phyloP scores from a whole-genome alignment of 1,140 invertebrate species.

The Drosophila auraria region DNA sequence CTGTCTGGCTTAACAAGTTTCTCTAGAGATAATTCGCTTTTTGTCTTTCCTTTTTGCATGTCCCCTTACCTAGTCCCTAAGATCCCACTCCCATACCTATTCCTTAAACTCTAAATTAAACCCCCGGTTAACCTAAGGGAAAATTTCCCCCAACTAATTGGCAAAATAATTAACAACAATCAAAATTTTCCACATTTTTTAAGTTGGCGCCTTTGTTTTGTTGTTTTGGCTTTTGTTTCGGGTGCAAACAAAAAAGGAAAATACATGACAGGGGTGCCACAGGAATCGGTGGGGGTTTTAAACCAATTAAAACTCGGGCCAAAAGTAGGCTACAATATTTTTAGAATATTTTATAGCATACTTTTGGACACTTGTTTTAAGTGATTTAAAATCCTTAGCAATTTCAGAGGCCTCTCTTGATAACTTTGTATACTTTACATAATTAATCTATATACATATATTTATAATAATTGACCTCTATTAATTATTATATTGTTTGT shows the following conservation, averaged over 20 bases:
- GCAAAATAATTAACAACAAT: constrained; percentile 25
- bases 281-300: neutral
- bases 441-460: constrained; percentile 17
- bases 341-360: no score
- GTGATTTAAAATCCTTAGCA: neutral
- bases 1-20: constrained; percentile 36
- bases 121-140: neutral
- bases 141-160: constrained; percentile 18
- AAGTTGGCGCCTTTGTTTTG: constrained; percentile 25
- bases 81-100: neutral
- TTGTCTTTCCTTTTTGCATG: constrained; percentile 38
- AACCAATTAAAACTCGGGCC: neutral
- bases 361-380: no score
- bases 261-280: neutral
- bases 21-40: constrained; percentile 30
- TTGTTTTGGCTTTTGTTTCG: constrained; percentile 60
- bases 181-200: constrained; percentile 76
- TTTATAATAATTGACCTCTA: constrained; percentile 16
- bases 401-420: neutral
- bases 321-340: neutral
- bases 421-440: constrained; percentile 13
- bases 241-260: constrained; percentile 45
- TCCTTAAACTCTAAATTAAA: constrained; percentile 39
- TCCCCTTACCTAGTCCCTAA: neutral
- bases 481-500: constrained; percentile 42